phyloP scores from a whole-genome alignment of 2,888 invertebrate species.

The Parnassius glacialis region DNA sequence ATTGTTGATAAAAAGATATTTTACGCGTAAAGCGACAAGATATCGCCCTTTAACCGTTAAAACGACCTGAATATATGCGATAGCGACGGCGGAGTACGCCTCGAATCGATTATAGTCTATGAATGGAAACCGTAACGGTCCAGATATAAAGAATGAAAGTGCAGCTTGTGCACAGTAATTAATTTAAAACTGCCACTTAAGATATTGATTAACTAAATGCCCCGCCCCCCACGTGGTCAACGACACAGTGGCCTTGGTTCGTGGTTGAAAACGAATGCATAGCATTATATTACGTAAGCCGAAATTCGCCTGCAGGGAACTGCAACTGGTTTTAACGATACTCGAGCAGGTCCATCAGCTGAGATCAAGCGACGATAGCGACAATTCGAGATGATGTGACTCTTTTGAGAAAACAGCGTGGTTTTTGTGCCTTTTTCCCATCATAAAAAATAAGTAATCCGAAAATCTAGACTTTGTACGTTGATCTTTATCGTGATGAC shows the following conservation, averaged over 20 bases:
- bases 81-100: conserved; percentile 33
- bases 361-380: conserved; percentile 48
- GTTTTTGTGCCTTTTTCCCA: conserved; percentile 26
- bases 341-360: conserved; percentile 51
- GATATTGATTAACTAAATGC: conserved; percentile 61
- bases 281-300: conserved; percentile 56
- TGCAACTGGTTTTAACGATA: conserved; percentile 64
- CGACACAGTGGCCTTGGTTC: conserved; percentile 54
- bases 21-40: conserved; percentile 62
- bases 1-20: conserved; percentile 66
- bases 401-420: conserved; percentile 39
- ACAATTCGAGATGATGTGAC: conserved; percentile 37
- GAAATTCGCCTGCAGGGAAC: conserved; percentile 57
- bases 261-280: conserved; percentile 59
- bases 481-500: conserved; percentile 25
- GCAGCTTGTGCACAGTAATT: conserved; percentile 62
- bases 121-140: conserved; percentile 52
- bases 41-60: conserved; percentile 59
- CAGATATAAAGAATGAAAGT: conserved; percentile 68
- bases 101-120: conserved; percentile 41
- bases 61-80: conserved; percentile 34
- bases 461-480: conserved; percentile 28
- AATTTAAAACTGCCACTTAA: conserved; percentile 67
- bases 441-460: conserved; percentile 28
- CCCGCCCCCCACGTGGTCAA: conserved; percentile 58